Base-by-base conservation (phyloP, 30 jellyfish, hydroid and myxozoan genomes). In the Pseudorhiza aurosa region DNA sequence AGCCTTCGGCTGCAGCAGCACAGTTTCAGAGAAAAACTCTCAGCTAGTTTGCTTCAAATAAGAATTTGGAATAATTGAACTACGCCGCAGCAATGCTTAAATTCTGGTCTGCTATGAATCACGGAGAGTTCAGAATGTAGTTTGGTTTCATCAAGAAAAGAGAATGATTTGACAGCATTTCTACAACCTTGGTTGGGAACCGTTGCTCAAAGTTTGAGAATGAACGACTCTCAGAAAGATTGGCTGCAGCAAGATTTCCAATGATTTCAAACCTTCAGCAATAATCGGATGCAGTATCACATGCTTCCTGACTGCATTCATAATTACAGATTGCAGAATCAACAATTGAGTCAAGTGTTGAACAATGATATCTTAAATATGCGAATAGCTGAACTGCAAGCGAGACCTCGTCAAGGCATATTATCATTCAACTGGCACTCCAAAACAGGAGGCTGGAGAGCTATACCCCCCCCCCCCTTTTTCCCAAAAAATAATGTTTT, bases 141-240 rank as follows among this genome's bases (percentile, higher is more conserved):
- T 24, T 55, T 55, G 69, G 69, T 55, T 55, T 8, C 69, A 55
- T 55, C 69, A 55, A 55, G 69, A 24, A 55, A 55, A 17, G 69
- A 24, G 19, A 55, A 55, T 10, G 69, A 55, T 55, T 55, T 8
- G 9, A 55, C 26, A 8, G 25, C 69, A 55, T 55, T 55, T 55
- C 69, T 8, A 55, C 55, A 42, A 42, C 55, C 55, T 42, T 17
- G 29, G 29, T 11, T 11, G 68, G 68, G 19, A 53, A 53, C 11
- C 25, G 8, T 7, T 53, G 22, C 29, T 53, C 68, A 53, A 11
- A 53, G 10, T 53, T 8, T 7, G 25, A 22, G 37, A 68, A 68
- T 39, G 32, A 19, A 8, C 19, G n/a, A 40, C 75, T 8, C 18
- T 68, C 9, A 14, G 33, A 12, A 24, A 68, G 33, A 4, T 11